These are phyloP conservation scores for Hippocampus comes DNA, from an alignment of 2,113 vertebrate genomes.

Conservation along the genomic window DNA sequence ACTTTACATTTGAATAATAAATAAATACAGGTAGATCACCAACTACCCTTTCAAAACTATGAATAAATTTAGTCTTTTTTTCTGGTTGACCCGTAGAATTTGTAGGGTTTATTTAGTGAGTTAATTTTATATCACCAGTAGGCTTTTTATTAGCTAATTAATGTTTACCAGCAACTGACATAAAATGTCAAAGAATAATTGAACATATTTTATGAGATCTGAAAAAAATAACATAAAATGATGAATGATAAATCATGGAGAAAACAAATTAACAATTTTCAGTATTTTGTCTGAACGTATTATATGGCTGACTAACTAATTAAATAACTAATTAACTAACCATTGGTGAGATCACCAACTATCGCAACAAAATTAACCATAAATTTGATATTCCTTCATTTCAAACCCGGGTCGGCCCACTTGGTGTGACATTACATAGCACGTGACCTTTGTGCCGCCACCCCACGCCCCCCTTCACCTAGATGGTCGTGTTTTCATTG, in stretches of 20 bases:
- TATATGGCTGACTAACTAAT: too few species aligned
- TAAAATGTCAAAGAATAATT: too few species aligned
- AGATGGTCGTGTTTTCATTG: slow-evolving; percentile 36
- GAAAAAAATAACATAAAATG: too few species aligned
- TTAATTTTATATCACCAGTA: background rate
- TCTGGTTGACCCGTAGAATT: background rate
- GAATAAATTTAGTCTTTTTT: background rate
- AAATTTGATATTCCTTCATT: background rate
- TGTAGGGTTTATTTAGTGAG: background rate
- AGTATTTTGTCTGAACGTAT: too few species aligned
- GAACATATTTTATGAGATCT: too few species aligned
- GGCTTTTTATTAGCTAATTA: too few species aligned
- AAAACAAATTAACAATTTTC: too few species aligned
- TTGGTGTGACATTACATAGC: slow-evolving; percentile 25
- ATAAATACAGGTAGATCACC: too few species aligned
- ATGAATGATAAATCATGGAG: too few species aligned
- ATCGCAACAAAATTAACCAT: background rate
- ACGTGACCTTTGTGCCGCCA: slow-evolving; percentile 27
- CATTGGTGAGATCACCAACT: background rate
- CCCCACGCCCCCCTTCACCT: background rate
- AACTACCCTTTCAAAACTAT: too few species aligned
- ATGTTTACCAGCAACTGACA: too few species aligned
- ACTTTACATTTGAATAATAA: too few species aligned
- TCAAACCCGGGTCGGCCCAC: background rate
- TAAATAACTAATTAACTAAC: background rate